Base-by-base conservation (phyloP, 1,140 invertebrate species). In the Mercenaria mercenaria region DNA sequence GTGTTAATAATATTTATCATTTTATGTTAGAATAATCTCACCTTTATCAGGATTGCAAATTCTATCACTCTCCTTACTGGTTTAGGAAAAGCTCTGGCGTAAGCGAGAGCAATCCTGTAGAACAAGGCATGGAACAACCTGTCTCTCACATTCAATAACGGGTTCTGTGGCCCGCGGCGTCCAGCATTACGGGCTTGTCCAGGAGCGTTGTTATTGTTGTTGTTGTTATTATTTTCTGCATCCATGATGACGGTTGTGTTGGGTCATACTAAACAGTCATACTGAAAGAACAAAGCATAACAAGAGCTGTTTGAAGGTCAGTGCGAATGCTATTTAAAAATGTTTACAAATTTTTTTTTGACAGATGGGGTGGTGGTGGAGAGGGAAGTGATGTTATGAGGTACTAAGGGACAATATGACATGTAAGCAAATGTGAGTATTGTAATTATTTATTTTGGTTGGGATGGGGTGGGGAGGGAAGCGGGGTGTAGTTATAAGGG, bases 91-190 rank as follows among this genome's bases (percentile, higher is more conserved):
- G 98, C 97, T 94, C 98, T 97, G 23, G 98, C 98, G 96, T 99
- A 99, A 50, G 97, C 97, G 93, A 99, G 96, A 23, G 99, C 98
- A 91, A 98, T 97, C 95, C 98, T 98, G 93, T 99, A 98, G 95
- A 99, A 99, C 89, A 99, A 96, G 39, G 98, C 98, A 96, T 99
- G 98, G 95, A 99, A 99, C n/a, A 99, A 96, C 91, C 99, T 97
- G 94, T 99, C 98, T 93, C 99, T 96, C 83, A 99, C 98, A 92
- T 96, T 95, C 8, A 95, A 76, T n/a, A 95, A 77, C 13, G 95
- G 95, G 80, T 95, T 95, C 64, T 92, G 89, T 59, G 87, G 89
- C 15, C 80, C 80, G 39, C 88, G 29, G 23, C 88, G 23, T 56
- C 77, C 77, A 41, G 52, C 39, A 50, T 74, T 89, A 3, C 88